Evolutionary conservation across 2,888 invertebrate genomes (phyloP).

Genomic region (Drosophila prostipennis): DNA sequence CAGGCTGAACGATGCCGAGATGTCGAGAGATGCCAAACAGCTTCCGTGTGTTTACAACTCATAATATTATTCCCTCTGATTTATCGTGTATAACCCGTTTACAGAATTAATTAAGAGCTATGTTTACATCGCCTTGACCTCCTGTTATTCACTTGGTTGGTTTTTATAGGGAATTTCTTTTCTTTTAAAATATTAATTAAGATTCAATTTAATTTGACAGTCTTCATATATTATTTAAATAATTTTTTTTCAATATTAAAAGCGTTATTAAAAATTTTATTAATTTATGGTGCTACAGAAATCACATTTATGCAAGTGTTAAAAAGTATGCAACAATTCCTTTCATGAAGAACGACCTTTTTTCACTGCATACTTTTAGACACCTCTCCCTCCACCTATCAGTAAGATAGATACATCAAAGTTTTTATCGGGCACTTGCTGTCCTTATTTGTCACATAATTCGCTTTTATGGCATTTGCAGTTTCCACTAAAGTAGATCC

Average conservation of each 20-base stretch:
- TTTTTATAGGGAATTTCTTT: not conserved
- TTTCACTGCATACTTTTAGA: too few relatives aligned
- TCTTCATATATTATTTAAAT: too few relatives aligned
- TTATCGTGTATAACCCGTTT: slow-evolving; percentile 10
- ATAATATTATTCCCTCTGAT: slow-evolving; percentile 9
- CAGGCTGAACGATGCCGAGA: slow-evolving; percentile 14
- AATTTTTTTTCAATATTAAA: too few relatives aligned
- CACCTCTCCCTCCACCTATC: too few relatives aligned
- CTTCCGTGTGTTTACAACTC: slow-evolving; percentile 28
- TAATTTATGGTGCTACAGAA: too few relatives aligned
- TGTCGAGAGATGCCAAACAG: slow-evolving; percentile 22
- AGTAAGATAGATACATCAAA: not conserved
- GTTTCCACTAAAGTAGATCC: slow-evolving; percentile 27
- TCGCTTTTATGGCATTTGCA: slow-evolving; percentile 48
- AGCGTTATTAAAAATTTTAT: too few relatives aligned
- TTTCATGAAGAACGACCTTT: too few relatives aligned
- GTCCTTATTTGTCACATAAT: slow-evolving; percentile 60
- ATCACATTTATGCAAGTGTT: too few relatives aligned
- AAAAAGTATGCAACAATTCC: too few relatives aligned
- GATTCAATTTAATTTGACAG: too few relatives aligned
- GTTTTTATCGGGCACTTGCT: not conserved
- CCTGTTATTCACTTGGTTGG: not conserved
- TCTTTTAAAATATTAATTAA: not conserved
- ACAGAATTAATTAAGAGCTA: not conserved
- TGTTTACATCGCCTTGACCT: not conserved